A percentile compares a stretch with the other conserved stretches of the same genome.
phyloP scores from a whole-genome alignment of 2,113 vertebrate genomes.

The Siniperca knerii region DNA sequence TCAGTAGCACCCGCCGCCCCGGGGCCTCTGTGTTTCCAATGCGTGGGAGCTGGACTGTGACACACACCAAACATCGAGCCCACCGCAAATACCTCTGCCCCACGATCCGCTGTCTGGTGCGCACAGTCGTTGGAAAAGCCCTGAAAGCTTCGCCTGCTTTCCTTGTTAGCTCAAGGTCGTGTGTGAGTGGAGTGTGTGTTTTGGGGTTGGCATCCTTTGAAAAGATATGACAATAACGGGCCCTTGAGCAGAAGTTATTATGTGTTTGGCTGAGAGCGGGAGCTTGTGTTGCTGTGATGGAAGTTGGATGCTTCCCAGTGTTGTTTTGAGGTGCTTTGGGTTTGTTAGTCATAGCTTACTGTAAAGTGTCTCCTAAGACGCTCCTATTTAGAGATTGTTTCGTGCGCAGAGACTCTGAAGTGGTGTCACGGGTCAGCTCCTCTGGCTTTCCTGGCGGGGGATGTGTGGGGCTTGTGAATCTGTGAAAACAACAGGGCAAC shows the following conservation, averaged over 20 bases:
- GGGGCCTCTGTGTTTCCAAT: slow-evolving; percentile 65
- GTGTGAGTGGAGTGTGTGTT: slow-evolving; percentile 70
- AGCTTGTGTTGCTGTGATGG: slow-evolving; percentile 61
- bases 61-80: slow-evolving; percentile 61
- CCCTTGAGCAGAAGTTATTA: slow-evolving; percentile 73
- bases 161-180: slow-evolving; percentile 80
- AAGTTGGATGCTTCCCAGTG: slow-evolving; percentile 57
- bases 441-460: slow-evolving; percentile 54
- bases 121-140: slow-evolving; percentile 48
- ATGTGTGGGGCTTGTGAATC: slow-evolving; percentile 59
- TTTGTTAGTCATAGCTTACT: slow-evolving; percentile 64
- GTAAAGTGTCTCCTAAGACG: slow-evolving; percentile 50
- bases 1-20: slow-evolving; percentile 57
- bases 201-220: slow-evolving; percentile 76
- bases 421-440: slow-evolving; percentile 56
- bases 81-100: slow-evolving; percentile 58
- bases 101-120: slow-evolving; percentile 46
- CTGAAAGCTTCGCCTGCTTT: slow-evolving; percentile 46
- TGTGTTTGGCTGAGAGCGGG: slow-evolving; percentile 63
- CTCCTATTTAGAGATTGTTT: slow-evolving; percentile 67
- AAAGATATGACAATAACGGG: slow-evolving; percentile 74
- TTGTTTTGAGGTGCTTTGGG: slow-evolving; percentile 70
- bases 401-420: slow-evolving; percentile 54
- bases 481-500: slow-evolving; percentile 61
- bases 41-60: slow-evolving; percentile 70